phyloP scores from a whole-genome alignment of 2,797 vertebrate genomes.

The Tragopan temminckii region DNA sequence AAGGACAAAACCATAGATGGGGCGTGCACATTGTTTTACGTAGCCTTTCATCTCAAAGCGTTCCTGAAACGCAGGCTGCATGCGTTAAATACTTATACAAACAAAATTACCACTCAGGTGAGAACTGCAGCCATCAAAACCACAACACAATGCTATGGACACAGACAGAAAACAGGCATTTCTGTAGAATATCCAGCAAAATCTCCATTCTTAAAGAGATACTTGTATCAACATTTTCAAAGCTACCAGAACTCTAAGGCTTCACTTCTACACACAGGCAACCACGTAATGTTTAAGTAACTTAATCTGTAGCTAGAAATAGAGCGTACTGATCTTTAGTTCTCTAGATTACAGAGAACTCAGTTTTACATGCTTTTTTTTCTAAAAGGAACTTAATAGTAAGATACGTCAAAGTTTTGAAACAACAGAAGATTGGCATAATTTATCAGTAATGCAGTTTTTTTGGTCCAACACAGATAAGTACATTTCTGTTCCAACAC shows the following conservation, averaged over 20 bases:
- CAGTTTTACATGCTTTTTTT: not conserved
- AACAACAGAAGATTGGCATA: not conserved
- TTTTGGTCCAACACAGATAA: not conserved
- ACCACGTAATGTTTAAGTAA: not conserved
- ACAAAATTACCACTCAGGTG: not conserved
- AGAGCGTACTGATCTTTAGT: too few species aligned
- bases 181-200: not conserved
- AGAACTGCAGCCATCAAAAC: not conserved
- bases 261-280: not conserved
- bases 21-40: not conserved
- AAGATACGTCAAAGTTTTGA: not conserved
- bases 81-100: not conserved
- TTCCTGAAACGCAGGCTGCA: not conserved
- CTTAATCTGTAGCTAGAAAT: not conserved
- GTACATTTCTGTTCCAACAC: not conserved
- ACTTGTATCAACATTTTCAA: not conserved
- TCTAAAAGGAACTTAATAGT: not conserved
- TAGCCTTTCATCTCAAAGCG: not conserved
- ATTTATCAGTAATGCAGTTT: not conserved
- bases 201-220: not conserved
- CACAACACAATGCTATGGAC: not conserved
- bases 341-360: not conserved
- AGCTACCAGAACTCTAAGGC: not conserved
- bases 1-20: not conserved
- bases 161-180: not conserved